These are phyloP conservation scores for Lemur catta DNA, from an alignment of 2,797 vertebrate genomes.

Conservation along the genomic window DNA sequence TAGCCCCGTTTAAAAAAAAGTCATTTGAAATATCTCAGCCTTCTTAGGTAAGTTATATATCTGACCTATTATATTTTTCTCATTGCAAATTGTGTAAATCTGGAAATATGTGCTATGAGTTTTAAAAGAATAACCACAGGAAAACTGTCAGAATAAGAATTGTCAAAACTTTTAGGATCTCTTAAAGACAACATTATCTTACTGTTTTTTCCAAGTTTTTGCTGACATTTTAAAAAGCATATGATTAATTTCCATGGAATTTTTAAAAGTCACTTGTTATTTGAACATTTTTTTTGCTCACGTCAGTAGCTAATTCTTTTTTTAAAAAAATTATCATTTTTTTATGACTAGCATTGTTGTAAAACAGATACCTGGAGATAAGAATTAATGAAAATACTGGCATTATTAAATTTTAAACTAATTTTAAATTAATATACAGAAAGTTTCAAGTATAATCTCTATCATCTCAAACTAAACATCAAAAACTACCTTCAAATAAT, in stretches of 20 bases:
- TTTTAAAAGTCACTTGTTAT: constrained; percentile 25
- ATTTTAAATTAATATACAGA: neutral
- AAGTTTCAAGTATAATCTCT: neutral
- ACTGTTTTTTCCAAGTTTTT: neutral
- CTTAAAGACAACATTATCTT: neutral
- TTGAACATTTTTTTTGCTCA: neutral
- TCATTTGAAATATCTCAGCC: constrained; percentile 14
- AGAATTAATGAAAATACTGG: neutral
- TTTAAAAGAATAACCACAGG: neutral
- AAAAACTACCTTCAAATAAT: neutral
- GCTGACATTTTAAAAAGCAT: neutral
- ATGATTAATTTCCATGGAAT: neutral
- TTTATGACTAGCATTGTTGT: neutral
- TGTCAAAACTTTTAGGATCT: neutral
- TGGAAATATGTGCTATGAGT: neutral
- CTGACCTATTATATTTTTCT: neutral
- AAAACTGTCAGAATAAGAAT: neutral
- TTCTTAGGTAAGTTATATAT: constrained; percentile 19
- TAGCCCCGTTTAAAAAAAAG: neutral
- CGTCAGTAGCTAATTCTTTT: neutral
- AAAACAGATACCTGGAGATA: neutral
- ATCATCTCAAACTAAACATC: neutral
- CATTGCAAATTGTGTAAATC: neutral
- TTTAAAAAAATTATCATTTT: neutral
- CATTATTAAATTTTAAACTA: neutral